Evolutionary conservation across 2,888 invertebrate species (phyloP).

Genomic region (Drosophila histrio): DNA sequence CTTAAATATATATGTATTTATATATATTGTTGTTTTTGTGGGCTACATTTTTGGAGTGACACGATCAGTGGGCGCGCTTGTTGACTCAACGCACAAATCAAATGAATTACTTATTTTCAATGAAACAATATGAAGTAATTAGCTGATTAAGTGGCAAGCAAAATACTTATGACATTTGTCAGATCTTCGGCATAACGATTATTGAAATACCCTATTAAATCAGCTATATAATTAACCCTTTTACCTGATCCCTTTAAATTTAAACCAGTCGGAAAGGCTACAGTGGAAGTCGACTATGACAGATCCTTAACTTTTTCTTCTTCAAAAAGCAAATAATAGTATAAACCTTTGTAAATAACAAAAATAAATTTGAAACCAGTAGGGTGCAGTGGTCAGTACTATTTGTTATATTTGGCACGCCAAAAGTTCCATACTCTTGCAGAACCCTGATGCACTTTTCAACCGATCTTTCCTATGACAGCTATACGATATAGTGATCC

Average conservation of each 20-base stretch:
- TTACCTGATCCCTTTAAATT: background rate
- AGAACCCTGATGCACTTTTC: too few species aligned
- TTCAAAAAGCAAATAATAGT: too few species aligned
- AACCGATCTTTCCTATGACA: too few species aligned
- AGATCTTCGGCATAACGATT: background rate
- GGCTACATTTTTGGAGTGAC: conserved; percentile 38
- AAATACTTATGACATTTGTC: background rate
- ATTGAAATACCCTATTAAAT: background rate
- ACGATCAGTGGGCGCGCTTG: conserved; percentile 5
- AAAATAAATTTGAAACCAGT: too few species aligned
- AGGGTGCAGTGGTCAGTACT: too few species aligned
- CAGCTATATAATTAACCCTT: background rate
- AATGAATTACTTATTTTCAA: conserved; percentile 1
- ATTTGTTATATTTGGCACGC: too few species aligned
- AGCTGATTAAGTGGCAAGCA: conserved; percentile 13
- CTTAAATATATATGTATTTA: background rate
- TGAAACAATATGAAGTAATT: conserved; percentile 3
- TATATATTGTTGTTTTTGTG: background rate
- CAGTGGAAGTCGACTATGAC: too few species aligned
- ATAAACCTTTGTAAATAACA: too few species aligned
- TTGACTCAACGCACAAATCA: background rate
- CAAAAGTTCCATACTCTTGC: too few species aligned
- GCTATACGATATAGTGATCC: too few species aligned
- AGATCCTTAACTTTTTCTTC: too few species aligned
- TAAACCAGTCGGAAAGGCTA: too few species aligned